These are phyloP conservation scores for Caenorhabditis angaria DNA, from an alignment of 2,888 invertebrate species.

Conservation along the genomic window DNA sequence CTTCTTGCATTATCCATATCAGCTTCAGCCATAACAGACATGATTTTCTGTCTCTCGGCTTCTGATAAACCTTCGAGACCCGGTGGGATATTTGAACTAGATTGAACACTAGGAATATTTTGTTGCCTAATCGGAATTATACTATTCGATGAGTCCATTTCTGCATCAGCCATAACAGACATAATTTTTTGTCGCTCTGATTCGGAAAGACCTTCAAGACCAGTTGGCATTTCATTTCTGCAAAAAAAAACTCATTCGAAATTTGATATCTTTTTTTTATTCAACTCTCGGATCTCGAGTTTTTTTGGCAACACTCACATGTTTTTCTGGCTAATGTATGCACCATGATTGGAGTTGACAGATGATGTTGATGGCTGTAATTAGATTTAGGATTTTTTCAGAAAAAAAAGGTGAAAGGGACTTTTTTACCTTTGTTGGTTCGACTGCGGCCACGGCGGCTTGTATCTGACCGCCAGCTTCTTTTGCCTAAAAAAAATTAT, in stretches of 20 bases:
- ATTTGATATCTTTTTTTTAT: neutral
- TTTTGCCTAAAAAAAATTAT: conserved; percentile 65
- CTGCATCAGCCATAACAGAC: conserved; percentile 78
- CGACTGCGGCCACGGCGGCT: conserved; percentile 57
- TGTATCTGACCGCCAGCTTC: conserved; percentile 66
- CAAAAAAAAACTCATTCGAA: conserved; percentile 19
- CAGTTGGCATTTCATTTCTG: conserved; percentile 15
- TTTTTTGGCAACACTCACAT: conserved; percentile 3
- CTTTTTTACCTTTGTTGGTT: conserved; percentile 16
- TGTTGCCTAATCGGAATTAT: conserved; percentile 24
- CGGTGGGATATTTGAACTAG: conserved; percentile 39
- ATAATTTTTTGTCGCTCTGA: conserved; percentile 78
- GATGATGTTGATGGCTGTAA: conserved; percentile 36
- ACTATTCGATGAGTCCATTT: conserved; percentile 66
- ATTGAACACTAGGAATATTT: conserved; percentile 9
- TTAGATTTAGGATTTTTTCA: neutral
- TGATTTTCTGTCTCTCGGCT: conserved; percentile 78
- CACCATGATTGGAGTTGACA: conserved; percentile 1
- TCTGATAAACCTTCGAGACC: conserved; percentile 74
- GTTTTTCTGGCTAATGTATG: neutral
- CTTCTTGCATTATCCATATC: conserved; percentile 21
- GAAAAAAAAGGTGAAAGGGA: neutral
- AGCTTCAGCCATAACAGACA: conserved; percentile 76
- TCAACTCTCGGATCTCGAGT: neutral
- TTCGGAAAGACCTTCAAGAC: conserved; percentile 74